Evolutionary conservation across 2,113 vertebrate species (phyloP).

Genomic region (Copsychus sechellarum): DNA sequence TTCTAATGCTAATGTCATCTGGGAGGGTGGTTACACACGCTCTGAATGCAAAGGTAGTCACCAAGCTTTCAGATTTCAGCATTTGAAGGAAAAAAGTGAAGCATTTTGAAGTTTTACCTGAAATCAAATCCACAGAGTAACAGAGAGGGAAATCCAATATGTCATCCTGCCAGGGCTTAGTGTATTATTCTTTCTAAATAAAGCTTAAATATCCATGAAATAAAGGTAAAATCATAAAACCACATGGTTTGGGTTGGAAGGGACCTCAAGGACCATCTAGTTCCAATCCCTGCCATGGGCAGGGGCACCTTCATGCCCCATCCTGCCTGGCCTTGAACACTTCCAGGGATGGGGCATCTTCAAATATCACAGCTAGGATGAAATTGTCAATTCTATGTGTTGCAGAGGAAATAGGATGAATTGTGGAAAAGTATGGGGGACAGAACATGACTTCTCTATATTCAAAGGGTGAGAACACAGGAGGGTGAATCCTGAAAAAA

Average conservation of each 20-base stretch:
- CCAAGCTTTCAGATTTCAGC: background rate
- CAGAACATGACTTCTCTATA: rapidly evolving
- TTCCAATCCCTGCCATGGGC: background rate
- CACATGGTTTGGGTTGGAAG: background rate
- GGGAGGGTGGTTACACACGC: background rate
- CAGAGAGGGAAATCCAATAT: background rate
- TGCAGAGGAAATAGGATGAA: background rate
- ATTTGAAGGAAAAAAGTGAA: background rate
- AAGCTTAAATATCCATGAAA: background rate
- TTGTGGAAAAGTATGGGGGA: background rate
- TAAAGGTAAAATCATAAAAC: background rate
- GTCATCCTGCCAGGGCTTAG: background rate
- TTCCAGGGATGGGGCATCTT: background rate
- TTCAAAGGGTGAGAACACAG: background rate
- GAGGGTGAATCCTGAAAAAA: background rate
- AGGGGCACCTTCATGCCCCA: background rate
- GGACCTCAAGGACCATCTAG: background rate
- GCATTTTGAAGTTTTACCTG: background rate
- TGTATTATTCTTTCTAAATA: background rate
- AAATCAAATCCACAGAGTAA: background rate
- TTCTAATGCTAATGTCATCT: background rate
- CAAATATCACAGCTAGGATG: background rate
- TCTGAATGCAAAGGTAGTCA: background rate
- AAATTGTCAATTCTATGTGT: rapidly evolving
- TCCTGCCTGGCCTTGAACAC: background rate